Base-by-base conservation (phyloP, 2,888 invertebrate genomes). In the Netelia virgata region DNA sequence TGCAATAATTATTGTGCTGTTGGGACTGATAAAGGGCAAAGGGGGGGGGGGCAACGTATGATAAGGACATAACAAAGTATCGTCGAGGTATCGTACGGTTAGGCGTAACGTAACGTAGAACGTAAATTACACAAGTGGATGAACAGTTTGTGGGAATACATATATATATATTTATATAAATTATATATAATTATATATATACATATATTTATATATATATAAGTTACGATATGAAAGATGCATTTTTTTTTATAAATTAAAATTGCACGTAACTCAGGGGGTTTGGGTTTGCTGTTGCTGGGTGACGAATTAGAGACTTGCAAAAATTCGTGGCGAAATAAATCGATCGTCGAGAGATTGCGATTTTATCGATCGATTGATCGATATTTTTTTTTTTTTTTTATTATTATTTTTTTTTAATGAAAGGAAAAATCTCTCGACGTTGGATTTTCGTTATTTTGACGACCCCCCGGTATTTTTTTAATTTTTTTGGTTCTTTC, bases 351-450 rank as follows among this genome's bases (percentile, higher is more conserved):
- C 63, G 61, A 53, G 69, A 73, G 73, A 61, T 20, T 8, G 23
- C n/a, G n/a, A 47, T 47, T 41, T 55, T 14, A 57, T 64, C 18
- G 43, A 11, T 57, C 10, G 18, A 47, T 61, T 10, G 18, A 47
- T 61, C 18, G 18, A 72, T 64, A 55, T 28, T 82, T 87, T 87
- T 87, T 61, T 41, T 59, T 50, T 70, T 53, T 23, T n/a, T n/a
- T n/a, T n/a, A n/a, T n/a, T n/a, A n/a, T 43, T 16, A 11, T 61
- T 69, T 83, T 80, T 87, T 75, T 81, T 63, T 70, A 82, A 88
- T 69, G 23, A 36, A 72, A 82, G 75, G 86, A 84, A 88, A 84
- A 86, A 16, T 72, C 47, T 55, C 77, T 82, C 82, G 55, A 75
- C 18, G 53, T 23, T 28, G 36, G 10, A 47, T 41, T 53, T 57